Conservation (phyloP, 2,113 vertebrate species). For the Xenopus borealis region DNA sequence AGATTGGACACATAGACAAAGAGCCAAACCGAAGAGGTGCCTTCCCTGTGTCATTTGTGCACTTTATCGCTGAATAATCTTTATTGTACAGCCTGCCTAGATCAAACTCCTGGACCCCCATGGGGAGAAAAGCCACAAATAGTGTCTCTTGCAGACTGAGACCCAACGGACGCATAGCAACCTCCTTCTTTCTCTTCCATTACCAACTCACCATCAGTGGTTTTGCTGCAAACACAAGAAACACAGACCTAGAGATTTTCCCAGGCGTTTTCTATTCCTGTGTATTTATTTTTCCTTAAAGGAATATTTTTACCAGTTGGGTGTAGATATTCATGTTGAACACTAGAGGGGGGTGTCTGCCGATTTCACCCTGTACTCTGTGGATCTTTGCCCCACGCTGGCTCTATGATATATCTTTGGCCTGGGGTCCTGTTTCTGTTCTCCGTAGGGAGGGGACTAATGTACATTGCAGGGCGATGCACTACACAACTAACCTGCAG, state of each 20-base stretch:
- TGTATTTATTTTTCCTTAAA: slow-evolving; percentile 48
- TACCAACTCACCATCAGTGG: background rate
- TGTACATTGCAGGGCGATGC: slow-evolving; percentile 43
- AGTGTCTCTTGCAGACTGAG: background rate
- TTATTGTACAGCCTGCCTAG: background rate
- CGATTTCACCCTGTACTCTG: background rate
- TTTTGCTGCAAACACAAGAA: background rate
- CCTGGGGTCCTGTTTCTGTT: background rate
- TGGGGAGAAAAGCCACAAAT: background rate
- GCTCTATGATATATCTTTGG: slow-evolving; percentile 20
- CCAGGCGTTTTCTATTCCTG: slow-evolving; percentile 5
- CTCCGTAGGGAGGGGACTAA: slow-evolving; percentile 19
- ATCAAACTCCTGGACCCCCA: background rate
- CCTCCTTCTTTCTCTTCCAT: background rate
- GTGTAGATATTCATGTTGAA: slow-evolving; percentile 59
- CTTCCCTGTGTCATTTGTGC: slow-evolving; percentile 92
- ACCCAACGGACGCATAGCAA: background rate
- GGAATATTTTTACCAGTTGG: slow-evolving; percentile 56
- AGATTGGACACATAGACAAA: slow-evolving; percentile 90
- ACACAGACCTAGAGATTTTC: slow-evolving; percentile 2
- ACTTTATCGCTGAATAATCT: slow-evolving; percentile 87
- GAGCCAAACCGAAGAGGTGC: slow-evolving; percentile 81
- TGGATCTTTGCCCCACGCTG: slow-evolving; percentile 17
- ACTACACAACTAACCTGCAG: slow-evolving; percentile 24
- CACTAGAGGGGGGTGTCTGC: slow-evolving; percentile 46